Evolutionary conservation across 2,797 vertebrate genomes (phyloP), one percentile per base, ranked within the genome.

Genomic region (Scolopax bukidnonensis): DNA sequence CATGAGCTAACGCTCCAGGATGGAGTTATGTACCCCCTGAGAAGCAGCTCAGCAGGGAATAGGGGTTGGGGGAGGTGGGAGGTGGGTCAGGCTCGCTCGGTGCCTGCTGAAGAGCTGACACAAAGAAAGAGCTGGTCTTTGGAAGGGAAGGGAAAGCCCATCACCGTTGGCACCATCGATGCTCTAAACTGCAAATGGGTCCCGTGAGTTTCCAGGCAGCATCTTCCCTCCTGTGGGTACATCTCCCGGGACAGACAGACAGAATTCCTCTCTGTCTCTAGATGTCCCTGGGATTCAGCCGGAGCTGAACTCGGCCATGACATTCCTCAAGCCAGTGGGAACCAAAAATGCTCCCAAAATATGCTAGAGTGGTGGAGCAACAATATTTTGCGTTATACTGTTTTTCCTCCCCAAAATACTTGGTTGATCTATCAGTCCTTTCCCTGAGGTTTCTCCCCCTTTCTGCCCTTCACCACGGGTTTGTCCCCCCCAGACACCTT

Each of bases 321-420:
- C 12, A 1, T 17, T 16, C 12, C 59, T 54, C 32, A 3, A 32
- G 48, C 24, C 27, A 8, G 16, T 2, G 30, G 43, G 67, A 63
- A 7, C 38, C 20, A 23, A 59, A 27, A 47, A 21, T 0, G 1
- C 16, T 38, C 23, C 61, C 32, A 12, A 57, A 51, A 84, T 4
- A 7, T 9, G 40, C 27, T 33, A 1, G 30, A 41, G 38, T 3
- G 25, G 20, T 21, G 10, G 3, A 1, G 18, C 2, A 16, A n/a
- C 27, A 21, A 19, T 14, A 27, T 10, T 32, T 53, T 74, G 24
- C 36, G 2, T 94, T 45, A 4, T 9, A 5, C 5, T n/a, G 4
- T 2, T 24, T 9, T 23, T 28, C 51, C 28, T 53, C 51, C 51
- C 53, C n/a, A 8, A 80, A 84, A 16, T 6, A 3, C 38, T 33